Percentiles rank a stretch among this genome's conserved stretches.
Conservation (phyloP, 2,797 vertebrate genomes). For the Nannoperca australis region DNA sequence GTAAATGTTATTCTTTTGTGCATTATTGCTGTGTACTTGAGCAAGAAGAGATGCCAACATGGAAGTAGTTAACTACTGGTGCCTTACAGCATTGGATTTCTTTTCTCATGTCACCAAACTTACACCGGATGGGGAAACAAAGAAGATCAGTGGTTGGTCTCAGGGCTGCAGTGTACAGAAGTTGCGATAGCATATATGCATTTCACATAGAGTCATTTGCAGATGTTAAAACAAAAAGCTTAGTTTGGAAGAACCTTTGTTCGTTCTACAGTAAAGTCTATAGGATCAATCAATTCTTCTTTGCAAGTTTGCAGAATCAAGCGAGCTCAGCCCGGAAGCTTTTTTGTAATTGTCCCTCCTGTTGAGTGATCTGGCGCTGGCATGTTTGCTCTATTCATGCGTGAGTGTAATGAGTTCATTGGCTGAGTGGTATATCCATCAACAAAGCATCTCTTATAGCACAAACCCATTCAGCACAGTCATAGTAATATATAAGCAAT, state of each 20-base stretch:
- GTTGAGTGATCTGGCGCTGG: not conserved
- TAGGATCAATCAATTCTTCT: not conserved
- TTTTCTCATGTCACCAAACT: not conserved
- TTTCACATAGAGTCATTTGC: not conserved
- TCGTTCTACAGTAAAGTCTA: not conserved
- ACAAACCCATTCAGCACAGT: slow-evolving; percentile 20
- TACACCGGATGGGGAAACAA: not conserved
- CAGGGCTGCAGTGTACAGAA: not conserved
- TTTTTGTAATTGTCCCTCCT: not conserved
- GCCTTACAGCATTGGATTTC: not conserved
- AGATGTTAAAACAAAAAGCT: slow-evolving; percentile 17
- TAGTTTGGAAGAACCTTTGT: not conserved
- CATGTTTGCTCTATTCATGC: slow-evolving; percentile 15
- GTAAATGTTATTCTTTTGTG: slow-evolving; percentile 6
- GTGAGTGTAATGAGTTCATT: slow-evolving; percentile 30
- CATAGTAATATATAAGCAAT: not conserved
- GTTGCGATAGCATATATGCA: not conserved
- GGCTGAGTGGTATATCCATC: slow-evolving; percentile 13
- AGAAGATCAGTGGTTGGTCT: not conserved
- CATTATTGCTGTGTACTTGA: not conserved
- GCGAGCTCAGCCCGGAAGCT: not conserved
- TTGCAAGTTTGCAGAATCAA: slow-evolving; percentile 9
- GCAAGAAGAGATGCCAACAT: not conserved
- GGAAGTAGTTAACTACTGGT: not conserved
- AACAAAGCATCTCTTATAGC: slow-evolving; percentile 1